Evolutionary conservation across 2,888 invertebrate genomes (phyloP).

Genomic region (Alitta virens): DNA sequence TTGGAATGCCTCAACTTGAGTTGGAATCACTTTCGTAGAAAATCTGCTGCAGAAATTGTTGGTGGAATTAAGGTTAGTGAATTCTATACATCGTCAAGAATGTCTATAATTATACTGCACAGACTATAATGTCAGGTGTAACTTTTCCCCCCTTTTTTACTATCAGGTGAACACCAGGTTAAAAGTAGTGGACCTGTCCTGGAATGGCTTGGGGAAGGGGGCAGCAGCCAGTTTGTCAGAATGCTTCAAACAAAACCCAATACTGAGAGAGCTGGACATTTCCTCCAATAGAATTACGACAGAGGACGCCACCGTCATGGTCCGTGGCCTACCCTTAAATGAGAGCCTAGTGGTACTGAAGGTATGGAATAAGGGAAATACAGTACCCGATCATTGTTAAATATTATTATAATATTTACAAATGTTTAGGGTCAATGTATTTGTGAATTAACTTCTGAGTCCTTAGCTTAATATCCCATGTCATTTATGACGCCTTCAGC

Average conservation of each 20-base stretch:
- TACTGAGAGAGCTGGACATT: constrained; percentile 37
- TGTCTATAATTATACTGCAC: too few species aligned
- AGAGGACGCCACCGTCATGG: constrained; percentile 45
- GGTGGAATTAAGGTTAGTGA: constrained; percentile 21
- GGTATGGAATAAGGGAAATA: too few species aligned
- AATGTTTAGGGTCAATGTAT: neutral
- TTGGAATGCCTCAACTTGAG: constrained; percentile 23
- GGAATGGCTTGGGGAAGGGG: constrained; percentile 61
- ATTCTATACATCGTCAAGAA: too few species aligned
- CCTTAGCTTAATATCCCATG: neutral
- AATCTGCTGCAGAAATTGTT: constrained; percentile 21
- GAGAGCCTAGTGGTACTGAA: constrained; percentile 57
- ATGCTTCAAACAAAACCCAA: constrained; percentile 45
- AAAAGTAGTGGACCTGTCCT: constrained; percentile 55
- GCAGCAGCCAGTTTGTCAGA: constrained; percentile 36
- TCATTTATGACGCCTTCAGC: too few species aligned
- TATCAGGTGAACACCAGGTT: constrained; percentile 36
- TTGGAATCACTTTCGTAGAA: constrained; percentile 27
- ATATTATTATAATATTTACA: neutral
- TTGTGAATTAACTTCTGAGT: neutral
- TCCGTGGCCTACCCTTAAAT: constrained; percentile 58
- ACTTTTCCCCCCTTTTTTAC: too few species aligned
- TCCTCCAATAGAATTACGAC: constrained; percentile 36
- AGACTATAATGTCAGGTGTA: too few species aligned
- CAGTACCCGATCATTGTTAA: neutral